Conservation (phyloP, 2,797 vertebrate species). For the Diglossa cyanea region DNA sequence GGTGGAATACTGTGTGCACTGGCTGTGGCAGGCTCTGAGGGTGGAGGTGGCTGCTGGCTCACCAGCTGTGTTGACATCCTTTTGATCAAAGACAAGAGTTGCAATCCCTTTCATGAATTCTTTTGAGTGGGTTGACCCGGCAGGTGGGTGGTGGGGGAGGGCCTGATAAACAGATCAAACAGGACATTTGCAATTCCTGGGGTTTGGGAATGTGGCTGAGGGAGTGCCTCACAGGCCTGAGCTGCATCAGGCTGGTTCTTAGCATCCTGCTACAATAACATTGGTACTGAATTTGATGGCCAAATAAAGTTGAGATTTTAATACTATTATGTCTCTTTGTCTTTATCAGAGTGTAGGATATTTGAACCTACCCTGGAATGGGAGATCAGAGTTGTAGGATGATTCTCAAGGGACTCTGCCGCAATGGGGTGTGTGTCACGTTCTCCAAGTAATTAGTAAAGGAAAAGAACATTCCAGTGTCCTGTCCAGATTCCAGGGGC, state of each 20-base stretch:
- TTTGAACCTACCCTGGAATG: neutral
- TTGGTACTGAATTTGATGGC: slow-evolving; percentile 88
- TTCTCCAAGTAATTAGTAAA: neutral
- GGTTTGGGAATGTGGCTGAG: slow-evolving; percentile 45
- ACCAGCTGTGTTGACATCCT: neutral
- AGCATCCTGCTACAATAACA: slow-evolving; percentile 87
- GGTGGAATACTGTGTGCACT: slow-evolving; percentile 23
- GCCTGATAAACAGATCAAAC: slow-evolving; percentile 2
- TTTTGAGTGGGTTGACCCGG: neutral
- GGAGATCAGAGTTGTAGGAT: neutral
- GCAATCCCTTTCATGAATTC: neutral
- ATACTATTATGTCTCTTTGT: slow-evolving; percentile 25
- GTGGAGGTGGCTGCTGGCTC: neutral
- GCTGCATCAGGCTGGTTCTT: slow-evolving; percentile 40
- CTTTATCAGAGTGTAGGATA: neutral
- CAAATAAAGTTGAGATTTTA: slow-evolving; percentile 89
- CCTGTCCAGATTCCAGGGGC: neutral
- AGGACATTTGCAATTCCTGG: slow-evolving; percentile 31
- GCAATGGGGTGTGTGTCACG: neutral
- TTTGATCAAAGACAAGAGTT: slow-evolving; percentile 2
- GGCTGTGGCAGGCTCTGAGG: slow-evolving; percentile 32
- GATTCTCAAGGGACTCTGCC: neutral
- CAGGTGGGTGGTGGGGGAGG: slow-evolving; percentile 36
- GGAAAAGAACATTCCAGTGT: neutral
- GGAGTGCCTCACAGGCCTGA: slow-evolving; percentile 48